These are phyloP conservation scores for Calypte anna DNA, from an alignment of 2,113 vertebrate species.

Conservation along the genomic window DNA sequence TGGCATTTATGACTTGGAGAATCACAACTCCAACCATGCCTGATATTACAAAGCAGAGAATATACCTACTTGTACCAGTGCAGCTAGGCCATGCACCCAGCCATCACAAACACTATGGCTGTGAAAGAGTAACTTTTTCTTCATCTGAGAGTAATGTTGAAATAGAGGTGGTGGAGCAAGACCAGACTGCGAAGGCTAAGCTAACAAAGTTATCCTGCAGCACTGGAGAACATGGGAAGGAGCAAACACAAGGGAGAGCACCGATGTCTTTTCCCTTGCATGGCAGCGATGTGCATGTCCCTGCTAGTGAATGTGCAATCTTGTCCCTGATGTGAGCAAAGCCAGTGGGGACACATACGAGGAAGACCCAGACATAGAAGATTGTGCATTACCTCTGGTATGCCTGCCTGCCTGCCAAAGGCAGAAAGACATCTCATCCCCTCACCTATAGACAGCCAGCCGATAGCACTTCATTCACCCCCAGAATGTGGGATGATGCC, in stretches of 20 bases:
- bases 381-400: not conserved
- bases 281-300: not conserved
- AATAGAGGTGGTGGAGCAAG: not conserved
- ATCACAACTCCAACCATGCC: not conserved
- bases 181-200: not conserved
- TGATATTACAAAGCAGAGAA: not conserved
- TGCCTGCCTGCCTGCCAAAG: not conserved
- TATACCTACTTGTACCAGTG: not conserved
- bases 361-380: not conserved
- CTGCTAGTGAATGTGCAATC: not conserved
- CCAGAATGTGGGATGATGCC: rapidly evolving
- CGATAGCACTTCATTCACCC: rapidly evolving
- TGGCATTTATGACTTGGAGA: not conserved
- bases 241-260: not conserved
- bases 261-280: not conserved
- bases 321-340: not conserved
- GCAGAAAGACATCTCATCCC: not conserved
- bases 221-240: not conserved
- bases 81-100: rapidly evolving
- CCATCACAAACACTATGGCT: not conserved
- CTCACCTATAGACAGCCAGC: not conserved
- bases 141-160: not conserved
- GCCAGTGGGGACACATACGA: not conserved
- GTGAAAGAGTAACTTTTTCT: not conserved
- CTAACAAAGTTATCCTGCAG: not conserved